phyloP scores from a whole-genome alignment of 2,888 invertebrate genomes.

The Xylophagus ater region DNA sequence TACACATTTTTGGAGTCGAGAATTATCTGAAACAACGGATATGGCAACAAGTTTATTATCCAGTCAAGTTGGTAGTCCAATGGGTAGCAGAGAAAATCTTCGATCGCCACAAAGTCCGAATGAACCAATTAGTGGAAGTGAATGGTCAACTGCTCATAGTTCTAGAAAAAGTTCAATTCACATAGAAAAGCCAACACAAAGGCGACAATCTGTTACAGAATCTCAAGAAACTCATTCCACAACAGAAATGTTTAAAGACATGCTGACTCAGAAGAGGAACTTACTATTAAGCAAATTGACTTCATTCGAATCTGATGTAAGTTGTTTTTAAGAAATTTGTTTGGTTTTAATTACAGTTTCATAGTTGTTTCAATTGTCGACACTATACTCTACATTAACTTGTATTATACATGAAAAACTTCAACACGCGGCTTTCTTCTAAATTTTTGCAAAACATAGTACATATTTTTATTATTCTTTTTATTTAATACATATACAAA shows the following conservation, averaged over 20 bases:
- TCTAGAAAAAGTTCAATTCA: conserved; percentile 34
- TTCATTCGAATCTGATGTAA: conserved; percentile 84
- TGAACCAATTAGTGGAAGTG: conserved; percentile 21
- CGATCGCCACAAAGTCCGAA: conserved; percentile 48
- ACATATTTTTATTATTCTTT: too few relatives aligned
- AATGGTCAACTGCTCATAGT: conserved; percentile 10
- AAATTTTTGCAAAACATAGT: too few relatives aligned
- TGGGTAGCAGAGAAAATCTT: conserved; percentile 56
- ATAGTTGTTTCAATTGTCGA: too few relatives aligned
- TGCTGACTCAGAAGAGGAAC: conserved; percentile 86
- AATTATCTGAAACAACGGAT: conserved; percentile 51
- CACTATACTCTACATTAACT: too few relatives aligned
- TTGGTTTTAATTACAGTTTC: too few relatives aligned
- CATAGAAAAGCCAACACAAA: conserved; percentile 29
- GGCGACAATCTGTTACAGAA: conserved; percentile 56
- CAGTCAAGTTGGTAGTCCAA: conserved; percentile 42
- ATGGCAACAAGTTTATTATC: conserved; percentile 35
- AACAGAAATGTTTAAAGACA: conserved; percentile 86
- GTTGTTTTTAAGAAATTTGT: too few relatives aligned
- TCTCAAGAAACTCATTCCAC: conserved; percentile 61
- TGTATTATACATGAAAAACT: too few relatives aligned
- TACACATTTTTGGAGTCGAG: conserved; percentile 95
- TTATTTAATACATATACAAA: too few relatives aligned
- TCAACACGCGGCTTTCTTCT: too few relatives aligned
- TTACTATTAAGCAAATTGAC: conserved; percentile 75